These are phyloP conservation scores for Turdus rufiventris DNA, from an alignment of 2,113 vertebrate genomes.

Conservation along the genomic window DNA sequence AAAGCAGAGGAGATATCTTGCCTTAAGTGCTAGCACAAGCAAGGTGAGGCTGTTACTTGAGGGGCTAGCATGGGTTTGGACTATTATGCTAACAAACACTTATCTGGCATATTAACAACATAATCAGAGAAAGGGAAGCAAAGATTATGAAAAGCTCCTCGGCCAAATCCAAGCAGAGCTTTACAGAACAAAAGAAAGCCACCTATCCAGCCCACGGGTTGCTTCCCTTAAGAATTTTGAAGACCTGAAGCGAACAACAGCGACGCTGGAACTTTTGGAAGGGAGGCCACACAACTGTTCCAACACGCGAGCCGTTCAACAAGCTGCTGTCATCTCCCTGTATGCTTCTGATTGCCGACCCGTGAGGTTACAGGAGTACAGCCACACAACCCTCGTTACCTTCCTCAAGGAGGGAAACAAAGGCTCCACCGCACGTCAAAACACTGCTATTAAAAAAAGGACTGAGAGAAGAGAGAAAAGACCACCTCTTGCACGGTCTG, in stretches of 20 bases:
- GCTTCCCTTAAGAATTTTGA: background rate
- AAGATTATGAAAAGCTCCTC: slow-evolving; percentile 46
- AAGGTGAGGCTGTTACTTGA: background rate
- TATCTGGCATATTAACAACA: background rate
- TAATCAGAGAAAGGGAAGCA: background rate
- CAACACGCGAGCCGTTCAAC: background rate
- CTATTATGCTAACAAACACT: background rate
- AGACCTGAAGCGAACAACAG: background rate
- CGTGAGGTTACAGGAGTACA: background rate
- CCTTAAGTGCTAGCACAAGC: background rate
- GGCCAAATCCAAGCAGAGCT: background rate
- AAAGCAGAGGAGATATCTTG: background rate
- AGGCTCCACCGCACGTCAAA: background rate
- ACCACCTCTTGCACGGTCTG: background rate
- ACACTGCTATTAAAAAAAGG: background rate
- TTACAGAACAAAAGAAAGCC: slow-evolving; percentile 1
- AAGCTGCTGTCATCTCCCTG: background rate
- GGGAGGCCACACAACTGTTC: background rate
- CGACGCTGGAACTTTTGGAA: background rate
- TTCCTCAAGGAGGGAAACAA: background rate
- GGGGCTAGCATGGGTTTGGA: background rate
- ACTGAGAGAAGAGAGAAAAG: background rate
- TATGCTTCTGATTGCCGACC: rapidly evolving
- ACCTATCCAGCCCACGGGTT: background rate
- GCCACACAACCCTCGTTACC: background rate